phyloP scores from a whole-genome alignment of 1,140 invertebrate species.

The Leptopilina boulardi region DNA sequence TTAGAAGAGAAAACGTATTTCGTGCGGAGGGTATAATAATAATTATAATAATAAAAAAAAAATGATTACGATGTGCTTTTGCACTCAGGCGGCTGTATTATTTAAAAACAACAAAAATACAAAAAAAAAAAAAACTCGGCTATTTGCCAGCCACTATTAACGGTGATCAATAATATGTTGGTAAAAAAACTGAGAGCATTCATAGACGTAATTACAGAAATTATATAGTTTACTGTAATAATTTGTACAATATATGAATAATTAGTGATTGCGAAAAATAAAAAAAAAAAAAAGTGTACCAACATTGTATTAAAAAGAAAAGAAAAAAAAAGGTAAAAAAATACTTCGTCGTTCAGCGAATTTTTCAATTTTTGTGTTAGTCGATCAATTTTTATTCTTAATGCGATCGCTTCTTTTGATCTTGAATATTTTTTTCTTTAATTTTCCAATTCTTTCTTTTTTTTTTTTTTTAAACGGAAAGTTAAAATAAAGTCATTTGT shows the following conservation, averaged over 20 bases:
- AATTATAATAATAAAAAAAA: too few species aligned
- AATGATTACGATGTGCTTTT: conserved; percentile 57
- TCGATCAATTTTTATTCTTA: conserved; percentile 3
- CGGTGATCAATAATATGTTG: conserved; percentile 68
- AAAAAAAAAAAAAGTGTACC: conserved; percentile 77
- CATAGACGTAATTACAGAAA: conserved; percentile 72
- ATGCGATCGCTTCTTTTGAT: not conserved
- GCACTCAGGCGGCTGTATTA: conserved; percentile 69
- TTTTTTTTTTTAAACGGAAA: not conserved
- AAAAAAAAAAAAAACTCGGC: conserved; percentile 47
- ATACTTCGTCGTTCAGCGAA: conserved; percentile 17
- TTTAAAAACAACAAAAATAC: conserved; percentile 60
- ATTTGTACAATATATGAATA: conserved; percentile 75
- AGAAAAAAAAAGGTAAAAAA: not conserved
- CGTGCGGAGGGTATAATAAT: conserved; percentile 49
- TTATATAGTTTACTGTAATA: conserved; percentile 75
- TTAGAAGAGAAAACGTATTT: conserved; percentile 55
- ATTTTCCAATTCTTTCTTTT: not conserved
- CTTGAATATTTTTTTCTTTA: not conserved
- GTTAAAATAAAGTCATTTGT: not conserved
- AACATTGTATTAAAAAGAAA: conserved; percentile 69
- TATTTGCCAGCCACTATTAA: conserved; percentile 66
- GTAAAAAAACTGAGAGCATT: conserved; percentile 71
- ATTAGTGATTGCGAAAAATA: conserved; percentile 73
- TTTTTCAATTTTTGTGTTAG: conserved; percentile 24